Evolutionary conservation across 2,888 invertebrate genomes (phyloP).

Genomic region (Drosophila monieri): DNA sequence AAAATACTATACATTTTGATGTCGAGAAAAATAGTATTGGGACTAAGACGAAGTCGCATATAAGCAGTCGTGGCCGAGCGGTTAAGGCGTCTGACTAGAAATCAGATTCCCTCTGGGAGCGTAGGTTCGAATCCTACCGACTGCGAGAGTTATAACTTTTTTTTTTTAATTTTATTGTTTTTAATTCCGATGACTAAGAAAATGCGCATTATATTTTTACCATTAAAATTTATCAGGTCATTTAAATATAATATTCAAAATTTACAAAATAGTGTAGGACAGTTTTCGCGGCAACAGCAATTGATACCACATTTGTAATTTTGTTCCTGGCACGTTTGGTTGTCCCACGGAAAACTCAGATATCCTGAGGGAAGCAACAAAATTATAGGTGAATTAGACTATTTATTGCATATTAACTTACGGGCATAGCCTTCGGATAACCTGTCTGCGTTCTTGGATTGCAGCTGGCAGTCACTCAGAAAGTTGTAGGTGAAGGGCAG

Average conservation of each 20-base stretch:
- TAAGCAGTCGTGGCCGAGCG: conserved; percentile 84
- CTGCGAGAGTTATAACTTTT: conserved; percentile 65
- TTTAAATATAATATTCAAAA: not conserved
- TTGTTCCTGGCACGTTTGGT: not conserved
- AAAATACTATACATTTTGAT: not conserved
- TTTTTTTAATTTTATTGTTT: not conserved
- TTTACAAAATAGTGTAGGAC: conserved; percentile 28
- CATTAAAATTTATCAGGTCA: no score
- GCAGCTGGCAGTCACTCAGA: not conserved
- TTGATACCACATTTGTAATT: conserved; percentile 24
- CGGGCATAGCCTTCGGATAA: conserved; percentile 13
- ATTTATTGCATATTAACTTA: conserved; percentile 9
- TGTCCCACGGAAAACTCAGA: not conserved
- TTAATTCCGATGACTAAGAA: no score
- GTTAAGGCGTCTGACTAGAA: conserved; percentile 85
- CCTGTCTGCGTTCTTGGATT: not conserved
- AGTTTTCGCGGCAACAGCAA: conserved; percentile 37
- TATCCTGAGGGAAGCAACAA: conserved; percentile 2
- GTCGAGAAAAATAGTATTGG: not conserved
- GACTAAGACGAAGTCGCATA: not conserved
- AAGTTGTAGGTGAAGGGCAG: not conserved
- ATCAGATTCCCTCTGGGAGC: conserved; percentile 84
- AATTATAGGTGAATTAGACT: no score
- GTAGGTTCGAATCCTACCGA: conserved; percentile 84
- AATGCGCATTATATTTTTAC: no score